Evolutionary conservation across 2,797 vertebrate genomes (phyloP).

Genomic region (Hypotaenidia philippensis): DNA sequence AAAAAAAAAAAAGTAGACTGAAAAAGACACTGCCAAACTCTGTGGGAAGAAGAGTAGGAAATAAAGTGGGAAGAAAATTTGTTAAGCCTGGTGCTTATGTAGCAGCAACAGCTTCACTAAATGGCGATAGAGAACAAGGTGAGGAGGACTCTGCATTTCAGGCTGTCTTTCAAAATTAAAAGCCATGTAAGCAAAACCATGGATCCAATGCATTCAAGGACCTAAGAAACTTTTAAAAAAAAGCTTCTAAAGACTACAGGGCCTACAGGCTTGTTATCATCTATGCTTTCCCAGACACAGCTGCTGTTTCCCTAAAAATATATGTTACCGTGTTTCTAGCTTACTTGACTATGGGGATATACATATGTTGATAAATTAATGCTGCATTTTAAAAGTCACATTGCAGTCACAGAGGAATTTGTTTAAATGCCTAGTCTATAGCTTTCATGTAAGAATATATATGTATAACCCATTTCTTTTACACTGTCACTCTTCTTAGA

Average conservation of each 20-base stretch:
- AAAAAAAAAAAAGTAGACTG: not conserved
- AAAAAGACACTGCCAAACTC: conserved; percentile 15
- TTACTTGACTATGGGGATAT: not conserved
- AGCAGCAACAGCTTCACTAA: not conserved
- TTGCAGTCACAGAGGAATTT: not conserved
- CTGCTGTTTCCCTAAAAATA: not conserved
- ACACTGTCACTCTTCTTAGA: not conserved
- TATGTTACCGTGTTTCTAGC: not conserved
- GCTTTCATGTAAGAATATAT: conserved; percentile 12
- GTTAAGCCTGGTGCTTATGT: not conserved
- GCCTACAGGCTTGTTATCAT: too few species aligned
- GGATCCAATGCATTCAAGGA: too few species aligned
- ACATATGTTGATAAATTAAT: not conserved
- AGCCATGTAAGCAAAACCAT: not conserved
- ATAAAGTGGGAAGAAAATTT: conserved; percentile 15
- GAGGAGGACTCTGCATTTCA: not conserved
- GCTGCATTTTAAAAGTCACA: not conserved
- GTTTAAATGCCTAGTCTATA: not conserved
- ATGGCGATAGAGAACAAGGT: not conserved
- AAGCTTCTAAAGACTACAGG: too few species aligned
- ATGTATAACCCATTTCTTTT: conserved; percentile 2
- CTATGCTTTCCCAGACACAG: too few species aligned
- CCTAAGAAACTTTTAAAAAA: too few species aligned
- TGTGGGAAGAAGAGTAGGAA: not conserved
- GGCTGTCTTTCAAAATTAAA: not conserved